These are phyloP conservation scores for Hydrotaea cyrtoneurina DNA, from an alignment of 2,888 invertebrate genomes.

Conservation along the genomic window DNA sequence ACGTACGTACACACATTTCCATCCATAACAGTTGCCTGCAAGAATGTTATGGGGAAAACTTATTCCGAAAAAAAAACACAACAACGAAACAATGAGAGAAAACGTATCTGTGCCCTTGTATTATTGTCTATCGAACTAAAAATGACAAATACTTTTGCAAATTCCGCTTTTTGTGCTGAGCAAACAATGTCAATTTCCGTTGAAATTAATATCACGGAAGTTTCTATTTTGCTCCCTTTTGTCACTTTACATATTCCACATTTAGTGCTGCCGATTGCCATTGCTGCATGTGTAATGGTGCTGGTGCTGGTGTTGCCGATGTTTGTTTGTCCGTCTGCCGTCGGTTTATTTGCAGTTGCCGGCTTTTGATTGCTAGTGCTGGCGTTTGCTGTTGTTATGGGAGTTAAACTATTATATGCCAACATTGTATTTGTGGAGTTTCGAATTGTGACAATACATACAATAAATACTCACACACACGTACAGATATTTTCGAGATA, in stretches of 20 bases:
- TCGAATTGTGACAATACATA: background rate
- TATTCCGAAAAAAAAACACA: background rate
- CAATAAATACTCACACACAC: background rate
- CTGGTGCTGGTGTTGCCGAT: background rate
- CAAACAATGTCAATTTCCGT: slow-evolving; percentile 59
- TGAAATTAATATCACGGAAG: slow-evolving; percentile 59
- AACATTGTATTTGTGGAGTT: slow-evolving; percentile 18
- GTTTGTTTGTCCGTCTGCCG: background rate
- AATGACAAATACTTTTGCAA: slow-evolving; percentile 60
- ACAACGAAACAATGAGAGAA: background rate
- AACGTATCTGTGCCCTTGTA: slow-evolving; percentile 18
- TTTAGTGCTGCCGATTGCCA: background rate
- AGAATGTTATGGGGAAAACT: slow-evolving; percentile 8
- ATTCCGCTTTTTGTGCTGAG: slow-evolving; percentile 59
- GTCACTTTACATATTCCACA: slow-evolving; percentile 36
- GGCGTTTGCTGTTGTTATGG: background rate
- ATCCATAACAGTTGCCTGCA: background rate
- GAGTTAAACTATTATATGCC: slow-evolving; percentile 29
- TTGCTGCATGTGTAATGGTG: slow-evolving; percentile 1
- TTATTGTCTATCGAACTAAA: slow-evolving; percentile 58
- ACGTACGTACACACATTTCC: too few relatives aligned
- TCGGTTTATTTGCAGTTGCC: too few relatives aligned
- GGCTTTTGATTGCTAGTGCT: background rate
- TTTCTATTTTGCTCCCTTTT: slow-evolving; percentile 40
- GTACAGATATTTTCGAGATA: background rate